Conservation (phyloP, 2,888 invertebrate species). For the Trichacis sp. region DNA sequence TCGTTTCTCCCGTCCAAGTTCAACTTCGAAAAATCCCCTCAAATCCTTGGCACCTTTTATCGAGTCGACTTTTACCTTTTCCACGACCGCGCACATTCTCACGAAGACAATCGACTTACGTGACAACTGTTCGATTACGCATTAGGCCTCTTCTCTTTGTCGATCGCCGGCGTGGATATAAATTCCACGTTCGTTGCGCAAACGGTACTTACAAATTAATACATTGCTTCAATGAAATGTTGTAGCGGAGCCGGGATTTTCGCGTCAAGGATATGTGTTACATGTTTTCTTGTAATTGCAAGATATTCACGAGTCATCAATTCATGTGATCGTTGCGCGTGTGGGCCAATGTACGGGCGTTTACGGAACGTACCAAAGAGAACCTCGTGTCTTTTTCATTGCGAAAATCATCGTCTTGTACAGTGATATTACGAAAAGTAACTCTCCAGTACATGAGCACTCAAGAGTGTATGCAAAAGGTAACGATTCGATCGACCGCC, state of each 20-base stretch:
- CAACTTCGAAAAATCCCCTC: no score
- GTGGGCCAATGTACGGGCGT: constrained; percentile 54
- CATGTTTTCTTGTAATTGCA: not conserved
- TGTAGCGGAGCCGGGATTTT: not conserved
- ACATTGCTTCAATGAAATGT: not conserved
- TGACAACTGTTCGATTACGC: constrained; percentile 9
- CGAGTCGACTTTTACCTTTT: not conserved
- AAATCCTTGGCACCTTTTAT: not conserved
- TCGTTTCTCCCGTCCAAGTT: no score
- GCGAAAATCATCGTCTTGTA: constrained; percentile 55
- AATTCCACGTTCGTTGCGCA: not conserved
- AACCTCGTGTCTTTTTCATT: constrained; percentile 49
- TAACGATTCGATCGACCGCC: constrained; percentile 32
- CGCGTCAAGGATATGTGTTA: not conserved
- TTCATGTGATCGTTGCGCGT: constrained; percentile 28
- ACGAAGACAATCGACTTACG: not conserved
- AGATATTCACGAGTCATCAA: not conserved
- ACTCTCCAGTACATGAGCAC: constrained; percentile 12
- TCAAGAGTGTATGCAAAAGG: not conserved
- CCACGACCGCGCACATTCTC: not conserved
- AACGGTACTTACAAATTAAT: constrained; percentile 4
- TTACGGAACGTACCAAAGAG: no score
- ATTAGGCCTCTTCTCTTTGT: not conserved
- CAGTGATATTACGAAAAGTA: constrained; percentile 30
- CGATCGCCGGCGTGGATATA: not conserved